These are phyloP conservation scores for Craterocephalus amniculus DNA, from an alignment of 2,797 vertebrate species.

Conservation along the genomic window DNA sequence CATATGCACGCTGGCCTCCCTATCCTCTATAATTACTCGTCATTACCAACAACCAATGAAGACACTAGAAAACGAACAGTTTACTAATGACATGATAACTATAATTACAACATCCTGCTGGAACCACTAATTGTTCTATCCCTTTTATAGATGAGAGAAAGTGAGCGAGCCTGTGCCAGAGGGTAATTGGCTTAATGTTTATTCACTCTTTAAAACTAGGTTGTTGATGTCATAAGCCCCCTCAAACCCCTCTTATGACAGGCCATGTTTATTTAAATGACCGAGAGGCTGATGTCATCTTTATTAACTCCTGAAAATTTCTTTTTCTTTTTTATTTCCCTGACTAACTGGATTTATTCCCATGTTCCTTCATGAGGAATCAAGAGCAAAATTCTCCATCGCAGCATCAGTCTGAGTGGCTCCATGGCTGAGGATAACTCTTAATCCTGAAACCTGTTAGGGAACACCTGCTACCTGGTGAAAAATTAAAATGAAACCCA, in stretches of 20 bases:
- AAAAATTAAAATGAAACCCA: conserved; percentile 44
- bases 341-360: not conserved
- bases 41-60: conserved; percentile 73
- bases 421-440: conserved; percentile 15
- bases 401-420: not conserved
- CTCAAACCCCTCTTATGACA: conserved; percentile 11
- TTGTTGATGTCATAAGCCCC: conserved; percentile 35
- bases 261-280: conserved; percentile 37
- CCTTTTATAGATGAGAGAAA: conserved; percentile 43
- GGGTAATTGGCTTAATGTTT: conserved; percentile 69
- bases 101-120: conserved; percentile 77
- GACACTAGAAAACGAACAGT: conserved; percentile 71
- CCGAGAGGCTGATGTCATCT: not conserved
- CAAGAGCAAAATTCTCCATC: not conserved
- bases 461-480: conserved; percentile 61
- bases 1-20: conserved; percentile 19
- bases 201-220: conserved; percentile 47
- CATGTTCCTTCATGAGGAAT: not conserved
- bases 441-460: conserved; percentile 45
- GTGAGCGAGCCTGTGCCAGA: conserved; percentile 30
- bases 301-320: not conserved
- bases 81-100: conserved; percentile 82
- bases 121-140: conserved; percentile 75
- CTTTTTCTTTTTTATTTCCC: not conserved
- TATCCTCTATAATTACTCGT: conserved; percentile 67